These are phyloP conservation scores for Istiophorus platypterus DNA, from an alignment of 2,113 vertebrate genomes.

Conservation along the genomic window DNA sequence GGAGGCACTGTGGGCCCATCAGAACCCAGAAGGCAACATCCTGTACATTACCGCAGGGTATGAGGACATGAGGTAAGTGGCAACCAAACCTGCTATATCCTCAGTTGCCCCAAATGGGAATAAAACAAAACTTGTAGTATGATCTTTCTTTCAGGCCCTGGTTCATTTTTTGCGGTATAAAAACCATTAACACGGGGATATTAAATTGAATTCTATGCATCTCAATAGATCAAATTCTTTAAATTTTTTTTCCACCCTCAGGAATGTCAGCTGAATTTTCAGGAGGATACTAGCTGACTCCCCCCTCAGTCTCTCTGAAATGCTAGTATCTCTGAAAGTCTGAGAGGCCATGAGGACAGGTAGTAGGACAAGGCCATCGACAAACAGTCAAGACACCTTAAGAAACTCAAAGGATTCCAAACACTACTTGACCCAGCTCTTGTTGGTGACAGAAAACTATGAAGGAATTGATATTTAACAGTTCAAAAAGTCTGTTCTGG, in stretches of 20 bases:
- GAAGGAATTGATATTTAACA: conserved; percentile 40
- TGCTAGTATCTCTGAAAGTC: neutral
- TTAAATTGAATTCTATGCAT: conserved; percentile 17
- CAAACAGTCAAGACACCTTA: conserved; percentile 40
- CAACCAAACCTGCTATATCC: conserved; percentile 18
- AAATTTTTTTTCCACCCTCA: neutral
- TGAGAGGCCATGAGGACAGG: conserved; percentile 17
- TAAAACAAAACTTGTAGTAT: neutral
- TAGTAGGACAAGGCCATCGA: conserved; percentile 33
- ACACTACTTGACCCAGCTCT: conserved; percentile 22
- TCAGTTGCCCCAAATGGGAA: conserved; percentile 4
- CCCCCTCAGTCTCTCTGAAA: conserved; percentile 6
- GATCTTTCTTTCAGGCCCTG: conserved; percentile 4
- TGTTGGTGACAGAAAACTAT: conserved; percentile 15
- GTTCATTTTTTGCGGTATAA: conserved; percentile 30
- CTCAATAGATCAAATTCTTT: conserved; percentile 17
- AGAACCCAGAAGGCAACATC: conserved; percentile 71
- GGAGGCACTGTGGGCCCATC: conserved; percentile 60
- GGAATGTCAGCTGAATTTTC: conserved; percentile 30
- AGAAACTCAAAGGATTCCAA: conserved; percentile 19
- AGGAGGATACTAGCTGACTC: conserved; percentile 1
- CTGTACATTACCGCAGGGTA: conserved; percentile 57
- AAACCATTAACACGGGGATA: conserved; percentile 45
- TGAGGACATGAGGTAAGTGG: conserved; percentile 42
- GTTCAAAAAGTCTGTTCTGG: conserved; percentile 32